Base-by-base conservation (phyloP, 92 coral and sea anemone genomes). In the Porites divaricata region DNA sequence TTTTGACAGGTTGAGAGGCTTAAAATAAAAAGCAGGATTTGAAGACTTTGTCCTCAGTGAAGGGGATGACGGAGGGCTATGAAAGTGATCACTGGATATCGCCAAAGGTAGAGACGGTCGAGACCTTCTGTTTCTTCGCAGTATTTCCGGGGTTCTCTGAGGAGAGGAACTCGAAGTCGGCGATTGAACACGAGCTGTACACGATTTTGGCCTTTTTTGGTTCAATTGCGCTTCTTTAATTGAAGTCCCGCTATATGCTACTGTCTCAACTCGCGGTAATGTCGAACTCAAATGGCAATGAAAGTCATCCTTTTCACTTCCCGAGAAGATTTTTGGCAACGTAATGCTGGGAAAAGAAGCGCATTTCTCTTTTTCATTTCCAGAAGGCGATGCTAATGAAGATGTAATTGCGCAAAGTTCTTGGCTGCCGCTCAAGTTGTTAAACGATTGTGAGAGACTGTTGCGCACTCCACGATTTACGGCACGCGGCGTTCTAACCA, bases 51-150 rank as follows among this genome's bases (percentile, higher is more conserved):
- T 54, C 50, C 25, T 35, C 26, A 16, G 19, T 15, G 14, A 12
- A 19, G 79, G 88, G 9, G 91, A 81, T 0, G 87, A 49, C 15
- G 87, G 83, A 9, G 74, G 83, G 8, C 74, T 58, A 24, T 63
- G 61, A 9, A 28, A 21, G 48, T 61, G 63, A 9, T 48, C 50
- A 9, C 16, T 15, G 6, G 72, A 72, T 20, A 58, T 20, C 12
- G 72, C 26, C 11, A 51, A 17, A 6, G 85, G 79, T 16, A 59
- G 14, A 15, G 79, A 72, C 51, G 72, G 70, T 23, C 64, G 48
- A 5, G 86, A 50, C 57, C 5, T 59, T 24, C 63, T 51, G 10
- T 50, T 72, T 57, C 76, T 22, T 28, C 28, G 66, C 17, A 79
- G 75, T 14, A 70, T 8, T 81, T 71, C 78, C 41, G 79, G 52